Evolutionary conservation across 2,888 invertebrate species (phyloP).

Genomic region (Sipunculus nudus): DNA sequence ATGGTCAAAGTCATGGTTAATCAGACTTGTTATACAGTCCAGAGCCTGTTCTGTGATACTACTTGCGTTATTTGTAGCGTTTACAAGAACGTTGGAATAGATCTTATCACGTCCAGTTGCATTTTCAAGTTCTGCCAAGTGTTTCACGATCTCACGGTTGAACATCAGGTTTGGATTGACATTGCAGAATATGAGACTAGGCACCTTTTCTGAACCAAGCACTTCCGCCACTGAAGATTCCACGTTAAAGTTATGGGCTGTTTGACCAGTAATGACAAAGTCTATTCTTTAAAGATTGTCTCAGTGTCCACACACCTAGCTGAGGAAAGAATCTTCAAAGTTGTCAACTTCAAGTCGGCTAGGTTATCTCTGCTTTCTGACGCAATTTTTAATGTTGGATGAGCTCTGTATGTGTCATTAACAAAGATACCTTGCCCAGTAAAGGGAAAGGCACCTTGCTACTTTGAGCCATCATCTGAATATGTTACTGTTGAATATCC

Average conservation of each 20-base stretch:
- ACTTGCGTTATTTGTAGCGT: not conserved
- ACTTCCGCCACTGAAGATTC: not conserved
- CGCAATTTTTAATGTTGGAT: not conserved
- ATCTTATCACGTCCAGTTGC: not conserved
- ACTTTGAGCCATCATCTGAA: constrained; percentile 3
- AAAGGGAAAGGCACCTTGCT: constrained; percentile 1
- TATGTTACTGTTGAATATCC: constrained; percentile 3
- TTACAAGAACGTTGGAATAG: not conserved
- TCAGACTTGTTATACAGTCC: not conserved
- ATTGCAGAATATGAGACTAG: constrained; percentile 10
- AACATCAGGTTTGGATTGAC: constrained; percentile 3
- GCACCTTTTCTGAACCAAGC: not conserved
- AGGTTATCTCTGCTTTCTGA: constrained; percentile 3
- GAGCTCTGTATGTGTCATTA: not conserved
- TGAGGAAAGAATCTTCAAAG: not conserved
- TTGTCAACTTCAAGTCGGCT: not conserved
- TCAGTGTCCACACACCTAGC: not conserved
- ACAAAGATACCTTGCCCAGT: constrained; percentile 3
- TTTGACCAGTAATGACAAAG: no score
- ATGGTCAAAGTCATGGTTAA: not conserved
- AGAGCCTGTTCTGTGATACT: not conserved
- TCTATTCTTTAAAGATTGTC: not conserved
- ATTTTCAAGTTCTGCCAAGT: constrained; percentile 4
- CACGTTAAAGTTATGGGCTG: not conserved
- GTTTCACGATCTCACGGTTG: constrained; percentile 1